Evolutionary conservation across 2,113 vertebrate genomes (phyloP), one percentile per base, ranked within the genome.

Genomic region (Siphamia tubifer): DNA sequence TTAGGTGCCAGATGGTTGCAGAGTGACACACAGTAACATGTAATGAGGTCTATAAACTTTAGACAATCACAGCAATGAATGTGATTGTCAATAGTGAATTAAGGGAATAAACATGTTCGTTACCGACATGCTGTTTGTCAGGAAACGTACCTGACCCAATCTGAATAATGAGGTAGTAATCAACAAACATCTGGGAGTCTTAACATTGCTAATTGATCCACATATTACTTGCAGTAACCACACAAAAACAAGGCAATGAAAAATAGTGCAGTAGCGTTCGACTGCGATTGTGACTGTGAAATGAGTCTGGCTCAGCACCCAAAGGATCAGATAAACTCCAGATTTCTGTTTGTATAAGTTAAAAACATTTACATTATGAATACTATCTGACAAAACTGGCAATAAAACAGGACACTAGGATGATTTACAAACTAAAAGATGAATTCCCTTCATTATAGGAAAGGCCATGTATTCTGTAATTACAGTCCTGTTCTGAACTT

Each of bases 1-100:
- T 34, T 30, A 28, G 42, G 10, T 45, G 68, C 76, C 82, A 85
- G 81, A 84, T 85, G 81, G 81, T 42, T 48, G 39, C 49, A 52
- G 65, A 82, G 23, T 81, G 74, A 85, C 64, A 55, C 32, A 64
- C 68, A 70, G 48, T 52, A 34, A 11, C 20, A 42, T 10, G 49
- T 68, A 81, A 79, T 58, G 54, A 79, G 40, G 11, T 53, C 35
- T 23, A 69, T 72, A 82, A 80, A 86, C 48, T 35, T 56, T 56
- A 55, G 67, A 76, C 76, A 80, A 76, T 76, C 53, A 42, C 47
- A 38, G 53, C 61, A 65, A 87, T 69, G 66, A 79, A 56, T 62
- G 44, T 47, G 73, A 73, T 54, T 45, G 44, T 55, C 35, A 61
- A 76, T 34, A 32, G 70, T 47, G 70, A 47, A 58, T 79, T 70